Evolutionary conservation across 2,797 vertebrate species (phyloP), one percentile per base, ranked within the genome.

Genomic region (Lates japonicus): DNA sequence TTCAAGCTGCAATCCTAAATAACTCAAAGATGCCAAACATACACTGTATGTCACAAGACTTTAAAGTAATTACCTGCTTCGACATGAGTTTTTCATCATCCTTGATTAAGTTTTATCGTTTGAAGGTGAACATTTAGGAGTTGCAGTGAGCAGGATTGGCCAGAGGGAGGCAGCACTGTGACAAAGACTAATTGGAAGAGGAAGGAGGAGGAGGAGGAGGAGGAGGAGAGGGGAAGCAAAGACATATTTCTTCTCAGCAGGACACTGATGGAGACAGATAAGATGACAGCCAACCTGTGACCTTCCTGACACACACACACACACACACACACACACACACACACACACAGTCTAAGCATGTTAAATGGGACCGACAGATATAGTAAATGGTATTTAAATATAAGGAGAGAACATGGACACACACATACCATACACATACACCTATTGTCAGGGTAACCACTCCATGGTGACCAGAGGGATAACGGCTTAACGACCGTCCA

Each of bases 141-240:
- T 0, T 73, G 76, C 78, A 84, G 70, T 76, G 35, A 74, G 1
- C 8, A n/a, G 4, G 7, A 73, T 60, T 51, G 33, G 2, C 78
- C 91, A 87, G 76, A 70, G 35, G 68, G 81, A 11, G 91, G 90
- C 83, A 76, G 80, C 17, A 5, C 33, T 14, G 71, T n/a, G 62
- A 52, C 49, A 46, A 58, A 66, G 13, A 76, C 48, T 17, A 2
- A 54, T 1, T 7, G 55, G 7, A 31, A 51, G 5, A 31, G 52
- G 66, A 59, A 25, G 19, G 33, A 17, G 33, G 39, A 29, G 20
- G 20, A 57, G 4, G 64, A 17, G n/a, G 22, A 39, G 70, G 37
- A 46, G 17, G 37, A 5, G 44, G 39, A 8, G 25, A 44, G 6
- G 9, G 29, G n/a, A n/a, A n/a, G n/a, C n/a, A 39, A n/a, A 37